Conservation (phyloP, 1,140 invertebrate species). For the Pseudomyrmex concolor region DNA sequence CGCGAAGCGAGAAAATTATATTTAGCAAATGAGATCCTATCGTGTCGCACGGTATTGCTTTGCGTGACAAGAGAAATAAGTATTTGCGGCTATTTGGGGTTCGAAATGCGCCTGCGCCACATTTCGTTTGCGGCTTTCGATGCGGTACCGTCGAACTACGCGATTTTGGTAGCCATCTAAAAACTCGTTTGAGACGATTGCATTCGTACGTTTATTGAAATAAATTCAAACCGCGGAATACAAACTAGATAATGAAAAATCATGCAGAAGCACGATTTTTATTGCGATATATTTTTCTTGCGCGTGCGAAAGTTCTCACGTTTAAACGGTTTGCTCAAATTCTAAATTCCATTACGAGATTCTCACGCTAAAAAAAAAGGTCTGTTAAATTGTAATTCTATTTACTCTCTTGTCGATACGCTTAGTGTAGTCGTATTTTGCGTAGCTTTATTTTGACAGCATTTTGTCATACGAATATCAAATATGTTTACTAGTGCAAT, state of each 20-base stretch:
- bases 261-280: too few species aligned
- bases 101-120: slow-evolving; percentile 34
- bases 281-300: too few species aligned
- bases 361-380: too few species aligned
- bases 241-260: too few species aligned
- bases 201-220: background rate
- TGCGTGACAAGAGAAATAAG: slow-evolving; percentile 67
- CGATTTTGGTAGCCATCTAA: background rate
- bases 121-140: slow-evolving; percentile 38
- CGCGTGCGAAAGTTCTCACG: too few species aligned
- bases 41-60: slow-evolving; percentile 51
- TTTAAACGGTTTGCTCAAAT: too few species aligned
- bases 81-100: slow-evolving; percentile 50
- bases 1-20: slow-evolving; percentile 63
- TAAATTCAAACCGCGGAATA: too few species aligned
- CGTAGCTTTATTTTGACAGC: slow-evolving; percentile 5
- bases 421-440: too few species aligned
- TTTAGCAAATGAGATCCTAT: slow-evolving; percentile 70
- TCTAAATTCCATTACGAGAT: too few species aligned
- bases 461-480: slow-evolving; percentile 19
- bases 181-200: background rate
- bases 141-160: slow-evolving; percentile 7
- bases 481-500: slow-evolving; percentile 29
- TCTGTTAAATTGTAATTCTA: too few species aligned
- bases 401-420: too few species aligned